Percentiles rank a stretch among this genome's conserved stretches.
These are phyloP conservation scores for Actinostola sp. DNA, from an alignment of 92 coral and sea anemone species.

Conservation along the genomic window DNA sequence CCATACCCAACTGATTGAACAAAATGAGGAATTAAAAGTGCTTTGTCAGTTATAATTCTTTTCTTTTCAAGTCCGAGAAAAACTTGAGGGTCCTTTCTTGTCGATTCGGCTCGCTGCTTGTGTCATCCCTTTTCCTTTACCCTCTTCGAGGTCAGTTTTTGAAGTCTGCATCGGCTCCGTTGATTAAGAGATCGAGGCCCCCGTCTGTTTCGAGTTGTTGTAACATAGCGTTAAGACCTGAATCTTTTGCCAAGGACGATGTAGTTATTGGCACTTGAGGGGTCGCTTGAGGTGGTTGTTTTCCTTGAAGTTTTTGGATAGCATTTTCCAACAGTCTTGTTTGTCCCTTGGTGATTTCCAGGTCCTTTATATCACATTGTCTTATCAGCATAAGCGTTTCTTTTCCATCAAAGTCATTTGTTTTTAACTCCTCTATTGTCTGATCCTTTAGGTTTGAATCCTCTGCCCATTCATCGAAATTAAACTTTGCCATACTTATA, in stretches of 20 bases:
- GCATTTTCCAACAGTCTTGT: slow-evolving; percentile 28
- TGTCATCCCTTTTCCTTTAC: background rate
- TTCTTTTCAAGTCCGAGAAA: slow-evolving; percentile 20
- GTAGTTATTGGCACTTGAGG: slow-evolving; percentile 15
- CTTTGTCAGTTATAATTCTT: slow-evolving; percentile 5
- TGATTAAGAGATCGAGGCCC: slow-evolving; percentile 8
- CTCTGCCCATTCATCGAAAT: slow-evolving; percentile 6
- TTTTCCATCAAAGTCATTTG: slow-evolving; percentile 26
- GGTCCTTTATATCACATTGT: background rate
- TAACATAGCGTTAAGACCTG: slow-evolving; percentile 28
- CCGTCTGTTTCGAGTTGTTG: slow-evolving; percentile 26
- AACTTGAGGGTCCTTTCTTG: slow-evolving; percentile 43
- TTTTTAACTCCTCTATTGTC: background rate
- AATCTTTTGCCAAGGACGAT: slow-evolving; percentile 29
- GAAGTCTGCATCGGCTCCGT: background rate
- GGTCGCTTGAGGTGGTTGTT: background rate
- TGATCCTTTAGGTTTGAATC: background rate
- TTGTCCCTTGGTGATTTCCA: slow-evolving; percentile 4
- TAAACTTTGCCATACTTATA: slow-evolving; percentile 10
- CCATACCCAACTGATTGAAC: slow-evolving; percentile 26
- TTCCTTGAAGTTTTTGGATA: slow-evolving; percentile 7
- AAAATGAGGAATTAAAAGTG: slow-evolving; percentile 29
- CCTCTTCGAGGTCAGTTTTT: too few species aligned
- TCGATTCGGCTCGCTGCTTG: slow-evolving; percentile 8
- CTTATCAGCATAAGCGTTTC: slow-evolving; percentile 21